Percentiles rank a stretch among this genome's conserved stretches.
phyloP scores from a whole-genome alignment of 2,113 vertebrate genomes.

The Emberiza fucata region DNA sequence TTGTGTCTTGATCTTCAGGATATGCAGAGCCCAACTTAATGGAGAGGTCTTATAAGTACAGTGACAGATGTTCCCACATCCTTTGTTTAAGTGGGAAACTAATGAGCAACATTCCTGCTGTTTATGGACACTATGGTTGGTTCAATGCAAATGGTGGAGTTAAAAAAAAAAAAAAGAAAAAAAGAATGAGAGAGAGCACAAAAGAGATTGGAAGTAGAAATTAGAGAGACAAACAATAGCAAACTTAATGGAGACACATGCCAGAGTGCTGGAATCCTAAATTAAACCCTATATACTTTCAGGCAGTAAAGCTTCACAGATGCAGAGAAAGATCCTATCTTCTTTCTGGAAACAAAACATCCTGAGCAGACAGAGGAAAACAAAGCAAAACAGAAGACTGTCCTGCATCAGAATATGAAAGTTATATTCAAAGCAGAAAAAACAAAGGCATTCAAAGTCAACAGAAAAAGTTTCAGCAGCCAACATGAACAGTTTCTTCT shows the following conservation, averaged over 20 bases:
- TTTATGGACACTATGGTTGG: neutral
- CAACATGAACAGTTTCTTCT: neutral
- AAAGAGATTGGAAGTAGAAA: neutral
- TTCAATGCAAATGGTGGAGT: neutral
- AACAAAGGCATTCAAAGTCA: neutral
- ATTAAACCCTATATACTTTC: neutral
- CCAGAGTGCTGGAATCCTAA: neutral
- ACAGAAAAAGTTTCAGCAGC: neutral
- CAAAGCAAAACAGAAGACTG: neutral
- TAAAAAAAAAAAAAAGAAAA: neutral
- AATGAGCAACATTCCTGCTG: constrained; percentile 13
- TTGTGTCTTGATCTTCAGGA: neutral
- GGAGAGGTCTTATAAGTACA: constrained; percentile 67
- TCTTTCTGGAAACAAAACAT: constrained; percentile 19
- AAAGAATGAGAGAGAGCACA: neutral
- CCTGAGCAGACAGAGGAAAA: neutral
- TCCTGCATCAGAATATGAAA: neutral
- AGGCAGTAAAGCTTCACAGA: constrained; percentile 24
- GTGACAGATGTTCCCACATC: constrained; percentile 59
- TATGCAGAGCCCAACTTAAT: neutral
- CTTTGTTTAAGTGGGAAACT: constrained; percentile 12
- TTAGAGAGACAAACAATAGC: neutral
- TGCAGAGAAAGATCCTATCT: constrained; percentile 12
- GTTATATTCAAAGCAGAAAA: neutral
- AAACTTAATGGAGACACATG: neutral